Evolutionary conservation across 1,140 invertebrate genomes (phyloP), one percentile per base, ranked within the genome.

Genomic region (Colletes gigas): DNA sequence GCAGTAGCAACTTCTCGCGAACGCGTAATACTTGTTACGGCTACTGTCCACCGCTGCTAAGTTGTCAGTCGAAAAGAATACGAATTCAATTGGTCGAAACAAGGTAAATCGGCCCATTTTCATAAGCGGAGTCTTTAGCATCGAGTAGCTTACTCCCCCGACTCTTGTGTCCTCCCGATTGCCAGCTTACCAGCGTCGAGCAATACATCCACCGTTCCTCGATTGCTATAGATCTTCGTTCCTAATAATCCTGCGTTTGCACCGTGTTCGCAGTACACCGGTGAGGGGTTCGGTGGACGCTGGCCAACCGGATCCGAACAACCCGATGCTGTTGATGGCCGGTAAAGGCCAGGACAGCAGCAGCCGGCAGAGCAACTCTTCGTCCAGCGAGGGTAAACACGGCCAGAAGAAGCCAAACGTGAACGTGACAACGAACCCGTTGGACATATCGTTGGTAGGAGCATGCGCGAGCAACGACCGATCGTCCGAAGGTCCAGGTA

Each of bases 361-460:
- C 75, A 30, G 72, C 66, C 57, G 68, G 68, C 81, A 86, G 41
- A 83, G 77, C 69, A 85, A 63, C 76, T 55, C 70, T 10, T 47
- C 39, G 14, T n/a, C 19, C 12, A 54, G 59, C 62, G 82, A 69
- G 4, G 81, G 57, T 0, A 79, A 69, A 89, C 88, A 44, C n/a
- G 59, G 19, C 67, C 90, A 82, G 0, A 84, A 75, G 41, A 94
- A 94, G 44, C 94, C 94, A 0, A 94, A 94, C 89, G 94, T 95
- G 75, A 95, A 95, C 89, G 95, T 95, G 5, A 95, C 95, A 39
- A 95, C 95, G 5, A 95, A 95, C 84, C 95, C 95, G 0, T 86
- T 95, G 68, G 95, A 95, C 83, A 94, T 93, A 60, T 93, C 93
- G 44, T 83, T 93, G 50, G 77, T 87, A 39, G 76, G 55, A 7